Percentiles rank a stretch among this genome's conserved stretches.
phyloP scores from a whole-genome alignment of 1,140 invertebrate genomes.

The Monochamus saltuarius region DNA sequence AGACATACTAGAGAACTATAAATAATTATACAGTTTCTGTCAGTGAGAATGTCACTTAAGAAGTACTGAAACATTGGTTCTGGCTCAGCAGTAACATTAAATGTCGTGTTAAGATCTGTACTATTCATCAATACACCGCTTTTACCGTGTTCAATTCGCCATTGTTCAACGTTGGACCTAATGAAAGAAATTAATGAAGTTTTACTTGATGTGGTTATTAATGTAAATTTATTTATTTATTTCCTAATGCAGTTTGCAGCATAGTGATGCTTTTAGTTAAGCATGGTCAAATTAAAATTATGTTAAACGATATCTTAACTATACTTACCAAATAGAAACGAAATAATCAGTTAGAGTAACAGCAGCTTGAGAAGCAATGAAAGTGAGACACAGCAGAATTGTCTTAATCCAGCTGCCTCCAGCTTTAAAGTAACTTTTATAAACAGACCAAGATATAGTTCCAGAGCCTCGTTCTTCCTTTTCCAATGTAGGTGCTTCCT shows the following conservation, averaged over 20 bases:
- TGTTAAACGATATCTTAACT: too few relatives aligned
- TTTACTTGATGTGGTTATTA: too few relatives aligned
- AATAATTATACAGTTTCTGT: slow-evolving; percentile 67
- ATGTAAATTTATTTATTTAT: too few relatives aligned
- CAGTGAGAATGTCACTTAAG: slow-evolving; percentile 74
- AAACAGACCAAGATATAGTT: slow-evolving; percentile 23
- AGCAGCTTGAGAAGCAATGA: slow-evolving; percentile 61
- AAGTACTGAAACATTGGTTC: slow-evolving; percentile 57
- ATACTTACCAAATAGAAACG: slow-evolving; percentile 64
- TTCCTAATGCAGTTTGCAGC: too few relatives aligned
- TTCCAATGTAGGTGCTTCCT: slow-evolving; percentile 36
- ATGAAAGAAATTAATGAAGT: not conserved
- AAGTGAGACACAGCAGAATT: slow-evolving; percentile 56
- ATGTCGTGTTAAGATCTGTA: slow-evolving; percentile 46
- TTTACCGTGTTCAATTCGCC: slow-evolving; percentile 5
- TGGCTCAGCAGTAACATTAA: slow-evolving; percentile 44
- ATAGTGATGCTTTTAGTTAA: too few relatives aligned
- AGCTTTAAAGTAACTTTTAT: slow-evolving; percentile 26
- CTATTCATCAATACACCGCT: not conserved
- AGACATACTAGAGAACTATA: slow-evolving; percentile 87
- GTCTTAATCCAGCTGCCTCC: slow-evolving; percentile 55
- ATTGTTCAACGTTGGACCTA: slow-evolving; percentile 38
- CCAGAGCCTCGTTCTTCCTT: slow-evolving; percentile 32
- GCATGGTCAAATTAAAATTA: too few relatives aligned
- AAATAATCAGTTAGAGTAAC: slow-evolving; percentile 68